Base-by-base conservation (phyloP, 2,888 invertebrate species). In the Andrena chrysosceles region DNA sequence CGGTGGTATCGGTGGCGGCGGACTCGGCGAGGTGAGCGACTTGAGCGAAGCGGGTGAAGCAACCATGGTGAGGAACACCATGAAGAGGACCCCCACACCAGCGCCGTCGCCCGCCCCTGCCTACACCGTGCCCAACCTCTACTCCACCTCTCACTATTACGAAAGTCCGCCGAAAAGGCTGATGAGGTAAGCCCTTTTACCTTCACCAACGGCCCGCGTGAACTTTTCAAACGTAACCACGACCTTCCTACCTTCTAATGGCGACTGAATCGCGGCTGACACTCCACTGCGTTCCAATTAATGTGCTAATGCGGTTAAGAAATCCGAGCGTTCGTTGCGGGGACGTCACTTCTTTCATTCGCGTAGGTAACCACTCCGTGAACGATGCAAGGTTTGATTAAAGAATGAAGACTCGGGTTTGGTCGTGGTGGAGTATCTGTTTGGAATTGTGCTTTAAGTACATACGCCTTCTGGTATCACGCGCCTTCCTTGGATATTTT, bases 11-110 rank as follows among this genome's bases (percentile, higher is more conserved):
- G 94, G 71, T 92, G 95, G 73, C 4, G 82, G 87, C 94, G 95
- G 85, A 7, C 74, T 77, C 68, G 84, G 85, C 66, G 86, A 87
- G 64, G 94, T 95, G 89, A 95, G 95, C 89, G 94, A 95, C 94
- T 94, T 96, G 42, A 94, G 92, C 87, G 95, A 96, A 93, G 76
- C 88, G 52, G 87, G 89, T 63, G 91, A 91, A 56, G 87, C 91
- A 69, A 89, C 91, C 85, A 89, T 83, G 89, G 83, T 83, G 80
- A 87, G 85, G 74, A 90, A 91, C 81, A 83, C 82, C 84, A 90
- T 91, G 85, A 93, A 92, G 85, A 91, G 91, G 77, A 90, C 92
- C 67, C 91, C 91, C 59, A 93, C 93, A 66, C 92, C 93, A 23
- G 91, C 90, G 10, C 91, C 90, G 66, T 93, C 93, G 66, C 92